Percentiles rank a stretch among this genome's conserved stretches.
phyloP scores from a whole-genome alignment of 2,888 invertebrate species.

The Erebia palarica region DNA sequence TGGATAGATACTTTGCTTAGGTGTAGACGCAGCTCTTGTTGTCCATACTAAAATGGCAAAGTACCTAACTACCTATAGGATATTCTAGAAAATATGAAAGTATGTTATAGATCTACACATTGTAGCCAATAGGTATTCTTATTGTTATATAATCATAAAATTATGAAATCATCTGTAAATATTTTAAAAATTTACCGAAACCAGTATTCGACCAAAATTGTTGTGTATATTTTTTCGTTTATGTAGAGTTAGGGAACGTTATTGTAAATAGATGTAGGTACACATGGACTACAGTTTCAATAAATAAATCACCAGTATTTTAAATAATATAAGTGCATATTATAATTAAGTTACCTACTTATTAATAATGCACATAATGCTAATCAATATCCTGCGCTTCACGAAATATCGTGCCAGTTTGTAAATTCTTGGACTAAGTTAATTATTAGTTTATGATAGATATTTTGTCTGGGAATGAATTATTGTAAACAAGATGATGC shows the following conservation, averaged over 20 bases:
- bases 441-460: too few relatives aligned
- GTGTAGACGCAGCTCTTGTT: too few relatives aligned
- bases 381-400: too few relatives aligned
- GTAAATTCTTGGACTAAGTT: too few relatives aligned
- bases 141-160: conserved; percentile 14
- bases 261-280: conserved; percentile 37
- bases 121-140: conserved; percentile 46
- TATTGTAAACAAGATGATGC: too few relatives aligned
- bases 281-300: not conserved
- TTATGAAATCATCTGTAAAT: conserved; percentile 29
- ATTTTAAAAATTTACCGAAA: conserved; percentile 48
- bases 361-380: too few relatives aligned
- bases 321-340: too few relatives aligned
- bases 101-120: not conserved
- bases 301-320: too few relatives aligned
- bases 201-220: conserved; percentile 72
- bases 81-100: not conserved
- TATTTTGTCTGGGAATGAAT: too few relatives aligned
- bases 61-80: not conserved
- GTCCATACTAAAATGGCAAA: not conserved
- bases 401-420: too few relatives aligned
- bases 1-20: too few relatives aligned
- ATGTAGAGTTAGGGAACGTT: conserved; percentile 27
- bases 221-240: conserved; percentile 59
- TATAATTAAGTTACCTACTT: too few relatives aligned